Conservation (phyloP, 1,140 invertebrate species). For the Mycetomoellerius zeteki region DNA sequence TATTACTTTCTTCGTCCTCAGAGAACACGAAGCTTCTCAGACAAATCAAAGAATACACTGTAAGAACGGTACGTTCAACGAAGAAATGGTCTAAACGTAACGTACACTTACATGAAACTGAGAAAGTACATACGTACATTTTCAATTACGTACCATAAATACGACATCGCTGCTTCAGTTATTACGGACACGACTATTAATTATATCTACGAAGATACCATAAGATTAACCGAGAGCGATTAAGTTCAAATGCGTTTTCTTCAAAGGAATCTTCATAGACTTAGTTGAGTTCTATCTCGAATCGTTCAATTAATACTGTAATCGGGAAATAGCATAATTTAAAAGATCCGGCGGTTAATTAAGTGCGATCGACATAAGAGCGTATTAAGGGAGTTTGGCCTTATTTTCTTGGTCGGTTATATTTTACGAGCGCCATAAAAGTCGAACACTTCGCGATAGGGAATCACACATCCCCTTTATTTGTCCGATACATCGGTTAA, state of each 20-base stretch:
- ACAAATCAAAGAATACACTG: neutral
- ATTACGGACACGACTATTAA: constrained; percentile 32
- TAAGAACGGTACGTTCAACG: neutral
- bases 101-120: neutral
- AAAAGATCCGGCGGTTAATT: constrained; percentile 40
- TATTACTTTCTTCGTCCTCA: constrained; percentile 23
- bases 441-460: constrained; percentile 4
- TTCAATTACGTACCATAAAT: constrained; percentile 27
- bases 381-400: neutral
- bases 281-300: neutral
- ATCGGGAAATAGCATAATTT: constrained; percentile 43
- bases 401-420: constrained; percentile 26
- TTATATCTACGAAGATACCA: constrained; percentile 12
- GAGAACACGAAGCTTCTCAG: neutral
- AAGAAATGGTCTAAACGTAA: neutral
- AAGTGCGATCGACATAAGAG: constrained; percentile 29
- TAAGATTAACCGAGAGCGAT: constrained; percentile 35
- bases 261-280: constrained; percentile 11
- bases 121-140: constrained; percentile 25
- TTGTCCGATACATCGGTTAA: constrained; percentile 52
- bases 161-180: constrained; percentile 20
- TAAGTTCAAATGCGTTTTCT: constrained; percentile 31
- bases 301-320: constrained; percentile 43
- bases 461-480: constrained; percentile 32
- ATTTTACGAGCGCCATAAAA: constrained; percentile 44